Evolutionary conservation across 2,113 vertebrate genomes (phyloP), one percentile per base, ranked within the genome.

Genomic region (Vombatus ursinus): DNA sequence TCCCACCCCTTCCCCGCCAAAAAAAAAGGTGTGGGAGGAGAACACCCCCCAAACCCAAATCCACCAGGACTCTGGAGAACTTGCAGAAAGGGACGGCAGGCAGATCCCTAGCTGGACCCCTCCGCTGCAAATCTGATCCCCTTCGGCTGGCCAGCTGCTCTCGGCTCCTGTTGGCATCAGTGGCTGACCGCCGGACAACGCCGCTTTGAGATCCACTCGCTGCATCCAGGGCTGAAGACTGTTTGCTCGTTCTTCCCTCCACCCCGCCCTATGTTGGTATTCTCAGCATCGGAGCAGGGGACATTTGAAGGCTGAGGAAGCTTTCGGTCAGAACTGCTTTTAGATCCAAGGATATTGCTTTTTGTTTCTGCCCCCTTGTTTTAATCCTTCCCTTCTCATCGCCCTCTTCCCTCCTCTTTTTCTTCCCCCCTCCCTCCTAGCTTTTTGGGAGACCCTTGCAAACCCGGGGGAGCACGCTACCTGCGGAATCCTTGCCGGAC

Each of bases 191-290:
- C 11, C 90, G 5, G 22, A 0, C 28, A 52, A 52, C 68, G 11
- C 52, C 50, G 25, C 94, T 95, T 96, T 95, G 94, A 95, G 91
- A 31, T 94, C 93, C 2, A 77, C 24, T 91, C 44, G 3, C 6
- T 91, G 77, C 91, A 50, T 57, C 90, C 54, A 51, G 52, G 52
- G 93, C 1, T 93, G 0, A 54, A 90, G 96, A 93, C 91, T 26
- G 44, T 92, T 26, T 92, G 94, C 97, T 96, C 96, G 7, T 91
- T 52, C 48, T 92, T 90, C 95, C 16, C 44, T 90, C 94, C 90
- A 12, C 25, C n/a, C 8, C 1, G 95, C 93, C 95, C 14, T 92
- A 0, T n/a, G 52, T 44, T 37, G 94, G 24, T 89, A 52, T 44
- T n/a, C 57, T 22, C 94, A 47, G 48, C 28, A 5, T 47, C 77